A percentile compares a stretch with the other conserved stretches of the same genome.
Evolutionary conservation across 2,888 invertebrate genomes (phyloP).

Genomic region (Ormyrus thymus): DNA sequence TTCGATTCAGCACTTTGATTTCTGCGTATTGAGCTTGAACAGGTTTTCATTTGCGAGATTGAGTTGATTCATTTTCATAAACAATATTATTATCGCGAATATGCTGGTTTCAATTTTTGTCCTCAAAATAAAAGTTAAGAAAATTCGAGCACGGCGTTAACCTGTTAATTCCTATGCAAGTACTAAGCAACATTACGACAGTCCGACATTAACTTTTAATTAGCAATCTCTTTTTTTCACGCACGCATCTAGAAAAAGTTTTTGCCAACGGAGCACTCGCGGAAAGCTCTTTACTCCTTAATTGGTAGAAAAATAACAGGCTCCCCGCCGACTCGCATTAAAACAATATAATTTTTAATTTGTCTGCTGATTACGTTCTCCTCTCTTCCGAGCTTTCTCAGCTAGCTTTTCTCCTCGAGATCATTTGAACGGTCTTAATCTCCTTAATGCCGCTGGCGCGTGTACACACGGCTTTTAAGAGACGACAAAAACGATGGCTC

Average conservation of each 20-base stretch:
- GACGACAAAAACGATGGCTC: not conserved
- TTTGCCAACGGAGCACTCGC: conserved; percentile 13
- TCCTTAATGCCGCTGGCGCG: conserved; percentile 13
- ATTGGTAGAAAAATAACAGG: conserved; percentile 26
- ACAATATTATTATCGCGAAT: no score
- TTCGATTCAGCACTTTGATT: no score
- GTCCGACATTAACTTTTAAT: not conserved
- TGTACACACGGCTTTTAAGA: not conserved
- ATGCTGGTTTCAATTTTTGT: no score
- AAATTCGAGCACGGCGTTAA: no score
- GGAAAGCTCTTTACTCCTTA: conserved; percentile 11
- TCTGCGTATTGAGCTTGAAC: no score
- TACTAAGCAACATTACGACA: not conserved
- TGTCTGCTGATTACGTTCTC: conserved; percentile 24
- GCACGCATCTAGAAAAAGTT: conserved; percentile 13
- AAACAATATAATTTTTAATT: conserved; percentile 32
- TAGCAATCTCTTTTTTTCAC: not conserved
- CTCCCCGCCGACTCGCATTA: not conserved
- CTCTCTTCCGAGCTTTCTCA: not conserved
- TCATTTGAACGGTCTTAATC: conserved; percentile 25
- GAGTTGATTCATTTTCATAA: no score
- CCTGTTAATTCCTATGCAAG: no score
- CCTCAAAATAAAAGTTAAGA: no score
- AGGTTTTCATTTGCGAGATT: no score
- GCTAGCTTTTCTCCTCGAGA: conserved; percentile 8